These are phyloP conservation scores for Heliangelus exortis DNA, from an alignment of 2,797 vertebrate species.

Conservation along the genomic window DNA sequence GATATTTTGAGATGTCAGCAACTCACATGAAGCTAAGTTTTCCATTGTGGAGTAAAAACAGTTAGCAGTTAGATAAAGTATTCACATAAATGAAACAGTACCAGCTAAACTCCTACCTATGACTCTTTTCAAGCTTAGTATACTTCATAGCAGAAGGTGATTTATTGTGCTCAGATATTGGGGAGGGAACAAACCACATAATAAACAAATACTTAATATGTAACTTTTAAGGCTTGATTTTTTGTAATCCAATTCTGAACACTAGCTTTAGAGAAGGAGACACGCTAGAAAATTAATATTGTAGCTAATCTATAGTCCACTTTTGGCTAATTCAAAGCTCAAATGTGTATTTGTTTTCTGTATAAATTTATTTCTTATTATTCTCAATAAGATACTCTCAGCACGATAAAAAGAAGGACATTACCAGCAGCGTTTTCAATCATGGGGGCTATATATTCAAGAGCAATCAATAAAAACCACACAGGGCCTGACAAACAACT, in stretches of 20 bases:
- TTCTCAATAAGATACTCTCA: conserved; percentile 78
- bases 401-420: conserved; percentile 79
- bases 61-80: background rate
- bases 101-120: background rate
- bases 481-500: conserved; percentile 89
- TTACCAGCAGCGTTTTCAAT: conserved; percentile 90
- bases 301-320: conserved; percentile 72
- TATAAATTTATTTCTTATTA: conserved; percentile 86
- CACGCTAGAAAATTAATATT: conserved; percentile 65
- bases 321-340: conserved; percentile 65
- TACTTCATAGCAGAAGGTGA: background rate
- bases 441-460: conserved; percentile 90
- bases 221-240: background rate
- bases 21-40: background rate
- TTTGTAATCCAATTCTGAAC: background rate
- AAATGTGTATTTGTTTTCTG: conserved; percentile 81
- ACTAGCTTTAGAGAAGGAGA: conserved; percentile 12
- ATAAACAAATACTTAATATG: conserved; percentile 6
- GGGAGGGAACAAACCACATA: background rate
- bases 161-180: background rate
- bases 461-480: conserved; percentile 91
- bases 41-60: background rate
- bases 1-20: background rate
- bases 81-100: background rate
- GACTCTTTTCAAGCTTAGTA: conserved; percentile 12